Evolutionary conservation across 2,888 invertebrate genomes (phyloP).

Genomic region (Cerceris rybyensis): DNA sequence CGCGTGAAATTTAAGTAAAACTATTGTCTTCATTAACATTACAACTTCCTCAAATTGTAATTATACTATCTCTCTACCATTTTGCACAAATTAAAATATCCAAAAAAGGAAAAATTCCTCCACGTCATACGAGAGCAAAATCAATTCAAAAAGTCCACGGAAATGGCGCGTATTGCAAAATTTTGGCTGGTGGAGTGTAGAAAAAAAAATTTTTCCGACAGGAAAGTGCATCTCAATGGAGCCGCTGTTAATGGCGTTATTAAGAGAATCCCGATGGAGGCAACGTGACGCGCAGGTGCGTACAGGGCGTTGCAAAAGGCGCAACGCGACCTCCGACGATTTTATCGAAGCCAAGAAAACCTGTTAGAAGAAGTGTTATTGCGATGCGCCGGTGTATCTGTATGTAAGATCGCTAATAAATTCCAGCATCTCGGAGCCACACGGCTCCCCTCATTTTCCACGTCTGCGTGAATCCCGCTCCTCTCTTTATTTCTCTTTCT

Average conservation of each 20-base stretch:
- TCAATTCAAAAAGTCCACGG: too few relatives aligned
- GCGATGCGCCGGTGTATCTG: conserved; percentile 75
- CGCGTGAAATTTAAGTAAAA: too few relatives aligned
- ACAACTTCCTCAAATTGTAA: too few relatives aligned
- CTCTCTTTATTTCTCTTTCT: conserved; percentile 13
- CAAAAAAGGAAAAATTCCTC: too few relatives aligned
- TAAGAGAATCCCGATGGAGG: conserved; percentile 60
- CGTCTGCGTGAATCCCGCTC: conserved; percentile 15
- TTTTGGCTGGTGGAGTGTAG: too few relatives aligned
- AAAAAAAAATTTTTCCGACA: conserved; percentile 18
- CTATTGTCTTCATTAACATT: too few relatives aligned
- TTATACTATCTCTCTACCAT: too few relatives aligned
- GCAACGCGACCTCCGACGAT: conserved; percentile 73
- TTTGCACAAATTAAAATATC: too few relatives aligned
- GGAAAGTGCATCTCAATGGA: conserved; percentile 10
- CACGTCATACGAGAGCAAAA: too few relatives aligned
- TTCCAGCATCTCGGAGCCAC: conserved; percentile 68
- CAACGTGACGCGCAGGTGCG: conserved; percentile 60
- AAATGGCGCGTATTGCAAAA: too few relatives aligned
- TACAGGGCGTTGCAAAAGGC: conserved; percentile 73
- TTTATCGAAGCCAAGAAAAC: conserved; percentile 76
- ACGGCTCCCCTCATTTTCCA: conserved; percentile 58
- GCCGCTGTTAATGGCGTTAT: conserved; percentile 64
- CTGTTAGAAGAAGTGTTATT: conserved; percentile 79
- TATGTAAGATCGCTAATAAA: conserved; percentile 78